Conservation (phyloP, 2,113 vertebrate species). For the Helogale parvula region DNA sequence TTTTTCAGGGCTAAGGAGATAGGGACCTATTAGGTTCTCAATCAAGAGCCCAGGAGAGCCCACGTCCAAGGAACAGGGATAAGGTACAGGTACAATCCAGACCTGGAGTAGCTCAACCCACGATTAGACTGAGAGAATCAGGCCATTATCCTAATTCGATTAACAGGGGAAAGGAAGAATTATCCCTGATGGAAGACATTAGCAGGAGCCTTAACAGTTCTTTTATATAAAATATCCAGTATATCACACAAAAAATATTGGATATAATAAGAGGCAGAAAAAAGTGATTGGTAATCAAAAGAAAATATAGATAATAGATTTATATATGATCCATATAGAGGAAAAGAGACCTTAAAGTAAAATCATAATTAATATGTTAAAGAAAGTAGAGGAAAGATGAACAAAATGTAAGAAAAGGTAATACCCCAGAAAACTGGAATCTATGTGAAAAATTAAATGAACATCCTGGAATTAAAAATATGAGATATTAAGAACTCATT, state of each 20-base stretch:
- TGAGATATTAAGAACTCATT: not conserved
- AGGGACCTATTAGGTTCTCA: not conserved
- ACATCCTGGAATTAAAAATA: not conserved
- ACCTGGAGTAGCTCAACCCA: not conserved
- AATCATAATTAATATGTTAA: not conserved
- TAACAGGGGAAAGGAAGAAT: not conserved
- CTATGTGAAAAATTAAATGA: not conserved
- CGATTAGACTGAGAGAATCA: not conserved
- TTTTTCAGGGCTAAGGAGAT: not conserved
- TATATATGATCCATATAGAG: not conserved
- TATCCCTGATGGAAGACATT: not conserved
- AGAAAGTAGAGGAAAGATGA: not conserved
- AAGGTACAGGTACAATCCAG: not conserved
- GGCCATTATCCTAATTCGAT: not conserved
- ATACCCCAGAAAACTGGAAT: not conserved
- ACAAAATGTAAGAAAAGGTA: conserved; percentile 30
- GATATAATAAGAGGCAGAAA: not conserved
- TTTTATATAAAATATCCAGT: not conserved
- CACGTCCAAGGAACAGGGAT: not conserved
- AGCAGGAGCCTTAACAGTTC: not conserved
- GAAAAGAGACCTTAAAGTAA: not conserved
- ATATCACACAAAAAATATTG: not conserved
- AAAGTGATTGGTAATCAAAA: not conserved
- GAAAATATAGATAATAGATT: not conserved
- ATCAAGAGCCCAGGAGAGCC: not conserved